Evolutionary conservation across 2,113 vertebrate genomes (phyloP), one percentile per base, ranked within the genome.

Genomic region (Turdus rufiventris): DNA sequence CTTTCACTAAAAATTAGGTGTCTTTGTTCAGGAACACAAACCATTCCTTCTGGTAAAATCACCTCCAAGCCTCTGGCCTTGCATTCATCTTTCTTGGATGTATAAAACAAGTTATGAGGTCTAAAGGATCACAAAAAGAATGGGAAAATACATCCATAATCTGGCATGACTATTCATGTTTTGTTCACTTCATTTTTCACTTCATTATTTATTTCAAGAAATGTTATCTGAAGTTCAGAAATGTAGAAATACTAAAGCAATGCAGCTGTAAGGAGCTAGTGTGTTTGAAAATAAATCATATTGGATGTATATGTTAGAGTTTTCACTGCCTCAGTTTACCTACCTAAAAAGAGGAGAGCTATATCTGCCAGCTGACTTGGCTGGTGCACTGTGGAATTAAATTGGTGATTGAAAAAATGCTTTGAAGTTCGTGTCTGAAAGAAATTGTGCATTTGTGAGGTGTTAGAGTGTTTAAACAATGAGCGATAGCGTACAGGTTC

Each of bases 1-100:
- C 58, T 91, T 89, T 94, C 26, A 38, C 68, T 94, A 93, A 93
- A 94, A 92, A 95, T 96, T 93, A 95, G 72, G 94, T 94, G 96
- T 94, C 79, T 95, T 95, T 84, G 26, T 48, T 77, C 86, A 65
- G 88, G 85, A 81, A 96, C 83, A 88, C 85, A 95, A 95, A 93
- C 83, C 92, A 86, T 88, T 90, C 60, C 63, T 94, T 66, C 85
- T 93, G 88, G 75, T 38, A 95, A 92, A 95, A 77, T 51, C 91
- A 86, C 26, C 6, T 33, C 47, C 67, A 34, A 77, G 38, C 6
- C 23, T 20, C 75, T 88, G 38, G 68, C 29, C 54, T 82, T 94
- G 29, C 67, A 80, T 96, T 88, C 53, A 61, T 95, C 74, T 94
- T 94, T 29, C 20, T 42, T 90, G 51, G n/a, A 63, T 63, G 23